Conservation (phyloP, 2,113 vertebrate species). For the Gymnorhina tibicen region DNA sequence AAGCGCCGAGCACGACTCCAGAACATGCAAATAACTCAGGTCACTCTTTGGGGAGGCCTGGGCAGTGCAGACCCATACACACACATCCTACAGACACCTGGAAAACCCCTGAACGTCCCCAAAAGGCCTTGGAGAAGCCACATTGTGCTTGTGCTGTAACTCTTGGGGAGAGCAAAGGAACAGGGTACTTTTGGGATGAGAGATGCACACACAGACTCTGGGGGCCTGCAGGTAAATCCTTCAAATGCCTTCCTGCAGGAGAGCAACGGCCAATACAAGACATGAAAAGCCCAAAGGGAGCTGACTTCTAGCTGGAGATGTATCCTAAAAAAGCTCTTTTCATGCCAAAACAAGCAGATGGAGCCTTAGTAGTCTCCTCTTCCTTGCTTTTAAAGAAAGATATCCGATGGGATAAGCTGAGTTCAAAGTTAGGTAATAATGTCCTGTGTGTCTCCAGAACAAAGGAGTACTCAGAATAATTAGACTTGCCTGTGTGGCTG, state of each 20-base stretch:
- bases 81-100: neutral
- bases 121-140: neutral
- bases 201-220: neutral
- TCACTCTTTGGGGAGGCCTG: neutral
- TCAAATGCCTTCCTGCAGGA: neutral
- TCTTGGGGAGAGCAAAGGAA: neutral
- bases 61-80: neutral
- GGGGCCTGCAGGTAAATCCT: neutral
- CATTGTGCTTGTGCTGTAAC: accelerated
- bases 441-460: neutral
- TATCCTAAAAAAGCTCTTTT: neutral
- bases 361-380: neutral
- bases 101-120: neutral
- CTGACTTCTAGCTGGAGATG: neutral
- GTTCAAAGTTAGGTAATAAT: neutral
- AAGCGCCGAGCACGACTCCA: neutral
- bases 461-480: neutral
- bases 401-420: neutral
- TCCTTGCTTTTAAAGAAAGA: neutral
- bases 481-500: neutral
- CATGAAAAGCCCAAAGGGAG: neutral
- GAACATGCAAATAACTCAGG: neutral
- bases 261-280: neutral
- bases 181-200: neutral
- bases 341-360: slow-evolving; percentile 13